Conservation (phyloP, 2,113 vertebrate genomes). For the Pedetes capensis region DNA sequence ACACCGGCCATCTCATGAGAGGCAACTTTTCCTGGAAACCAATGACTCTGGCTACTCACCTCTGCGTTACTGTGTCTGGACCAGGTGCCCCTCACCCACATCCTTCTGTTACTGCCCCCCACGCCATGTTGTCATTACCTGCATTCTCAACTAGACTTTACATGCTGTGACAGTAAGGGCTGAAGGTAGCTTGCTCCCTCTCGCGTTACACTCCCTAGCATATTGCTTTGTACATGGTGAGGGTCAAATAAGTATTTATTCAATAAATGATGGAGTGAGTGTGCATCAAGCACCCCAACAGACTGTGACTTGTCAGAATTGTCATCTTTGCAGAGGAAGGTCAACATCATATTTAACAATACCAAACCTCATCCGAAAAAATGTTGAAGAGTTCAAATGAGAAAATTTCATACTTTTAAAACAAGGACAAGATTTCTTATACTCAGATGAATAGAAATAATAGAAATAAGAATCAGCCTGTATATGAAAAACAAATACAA, state of each 20-base stretch:
- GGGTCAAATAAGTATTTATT: not conserved
- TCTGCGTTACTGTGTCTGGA: not conserved
- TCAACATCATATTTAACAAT: not conserved
- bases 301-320: not conserved
- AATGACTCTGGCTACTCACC: not conserved
- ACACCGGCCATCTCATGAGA: not conserved
- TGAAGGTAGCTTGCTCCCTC: not conserved
- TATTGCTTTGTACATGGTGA: not conserved
- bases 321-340: not conserved
- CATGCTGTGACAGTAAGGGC: not conserved
- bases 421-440: not conserved
- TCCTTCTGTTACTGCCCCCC: not conserved
- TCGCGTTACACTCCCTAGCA: too few species aligned
- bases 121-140: not conserved
- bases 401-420: not conserved
- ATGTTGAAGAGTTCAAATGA: not conserved
- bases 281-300: not conserved
- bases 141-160: not conserved
- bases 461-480: constrained; percentile 8
- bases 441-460: not conserved
- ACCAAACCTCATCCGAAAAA: not conserved
- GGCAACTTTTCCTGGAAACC: not conserved
- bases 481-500: constrained; percentile 15
- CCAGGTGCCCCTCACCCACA: not conserved
- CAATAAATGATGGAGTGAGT: not conserved